These are phyloP conservation scores for Anastrepha ludens DNA, from an alignment of 1,140 invertebrate genomes.

Conservation along the genomic window DNA sequence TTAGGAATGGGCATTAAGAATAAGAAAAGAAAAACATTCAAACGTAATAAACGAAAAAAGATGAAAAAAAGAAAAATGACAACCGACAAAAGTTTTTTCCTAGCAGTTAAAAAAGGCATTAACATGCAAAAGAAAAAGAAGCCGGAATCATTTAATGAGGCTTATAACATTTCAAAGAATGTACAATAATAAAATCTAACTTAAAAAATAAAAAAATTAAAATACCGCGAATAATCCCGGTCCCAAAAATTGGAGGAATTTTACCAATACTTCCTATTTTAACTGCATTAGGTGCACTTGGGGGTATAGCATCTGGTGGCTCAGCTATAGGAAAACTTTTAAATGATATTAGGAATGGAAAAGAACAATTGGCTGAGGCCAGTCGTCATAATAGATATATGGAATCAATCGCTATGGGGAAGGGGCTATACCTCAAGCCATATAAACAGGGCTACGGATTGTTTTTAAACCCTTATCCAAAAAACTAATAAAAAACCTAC, in stretches of 20 bases:
- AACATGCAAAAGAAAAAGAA: constrained; percentile 48
- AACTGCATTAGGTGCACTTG: constrained; percentile 66
- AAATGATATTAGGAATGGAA: constrained; percentile 62
- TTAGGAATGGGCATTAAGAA: constrained; percentile 57
- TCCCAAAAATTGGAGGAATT: constrained; percentile 70
- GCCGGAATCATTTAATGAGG: constrained; percentile 39
- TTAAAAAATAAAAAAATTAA: constrained; percentile 57
- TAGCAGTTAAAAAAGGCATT: neutral
- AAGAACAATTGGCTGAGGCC: constrained; percentile 61
- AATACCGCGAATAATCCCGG: constrained; percentile 66
- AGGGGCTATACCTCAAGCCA: constrained; percentile 66
- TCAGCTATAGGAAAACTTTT: constrained; percentile 62
- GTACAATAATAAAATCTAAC: constrained; percentile 56
- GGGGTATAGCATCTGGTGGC: constrained; percentile 59
- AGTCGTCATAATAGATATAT: constrained; percentile 66
- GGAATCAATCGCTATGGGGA: constrained; percentile 65
- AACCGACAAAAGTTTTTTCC: constrained; percentile 30
- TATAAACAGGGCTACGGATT: constrained; percentile 64
- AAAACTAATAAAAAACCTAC: constrained; percentile 57
- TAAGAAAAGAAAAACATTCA: constrained; percentile 44
- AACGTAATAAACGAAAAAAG: constrained; percentile 10
- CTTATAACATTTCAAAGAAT: constrained; percentile 57
- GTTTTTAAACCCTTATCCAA: constrained; percentile 44
- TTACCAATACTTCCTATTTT: constrained; percentile 70
- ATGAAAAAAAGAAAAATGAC: neutral